phyloP scores from a whole-genome alignment of 1,140 invertebrate genomes.

The Drosophila hydei region DNA sequence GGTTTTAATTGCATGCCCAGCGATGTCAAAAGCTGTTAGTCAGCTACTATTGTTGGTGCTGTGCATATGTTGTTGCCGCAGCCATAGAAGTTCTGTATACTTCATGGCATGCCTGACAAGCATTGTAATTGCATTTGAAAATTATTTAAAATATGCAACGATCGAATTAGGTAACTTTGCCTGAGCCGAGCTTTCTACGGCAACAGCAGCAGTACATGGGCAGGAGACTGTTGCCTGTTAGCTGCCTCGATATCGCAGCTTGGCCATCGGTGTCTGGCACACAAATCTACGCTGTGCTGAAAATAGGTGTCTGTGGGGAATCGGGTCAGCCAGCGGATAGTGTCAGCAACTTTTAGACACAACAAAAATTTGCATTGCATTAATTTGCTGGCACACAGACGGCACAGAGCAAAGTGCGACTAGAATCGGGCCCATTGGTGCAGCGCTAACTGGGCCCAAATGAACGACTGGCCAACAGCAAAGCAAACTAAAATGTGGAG shows the following conservation, averaged over 20 bases:
- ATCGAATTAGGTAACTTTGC: constrained; percentile 5
- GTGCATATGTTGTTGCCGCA: background rate
- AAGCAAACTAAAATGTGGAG: constrained; percentile 17
- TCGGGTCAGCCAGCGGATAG: constrained; percentile 77
- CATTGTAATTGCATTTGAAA: background rate
- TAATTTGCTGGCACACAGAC: constrained; percentile 24
- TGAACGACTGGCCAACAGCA: constrained; percentile 27
- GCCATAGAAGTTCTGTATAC: background rate
- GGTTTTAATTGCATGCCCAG: constrained; percentile 57
- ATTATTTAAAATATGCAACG: constrained; percentile 6
- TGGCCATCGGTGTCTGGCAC: constrained; percentile 32
- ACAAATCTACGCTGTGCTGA: too few species aligned
- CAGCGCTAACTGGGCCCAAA: constrained; percentile 24
- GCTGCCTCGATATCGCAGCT: constrained; percentile 8
- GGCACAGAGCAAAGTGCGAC: background rate
- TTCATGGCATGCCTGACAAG: constrained; percentile 8
- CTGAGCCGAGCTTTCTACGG: constrained; percentile 10
- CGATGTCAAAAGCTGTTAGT: constrained; percentile 43
- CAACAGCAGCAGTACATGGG: constrained; percentile 15
- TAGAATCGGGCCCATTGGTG: background rate
- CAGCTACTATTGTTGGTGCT: too few species aligned
- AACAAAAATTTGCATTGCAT: constrained; percentile 59
- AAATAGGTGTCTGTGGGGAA: constrained; percentile 62
- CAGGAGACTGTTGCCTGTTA: constrained; percentile 21
- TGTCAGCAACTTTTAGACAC: constrained; percentile 62